Conservation (phyloP, 2,113 vertebrate species). For the Tympanuchus pallidicinctus region DNA sequence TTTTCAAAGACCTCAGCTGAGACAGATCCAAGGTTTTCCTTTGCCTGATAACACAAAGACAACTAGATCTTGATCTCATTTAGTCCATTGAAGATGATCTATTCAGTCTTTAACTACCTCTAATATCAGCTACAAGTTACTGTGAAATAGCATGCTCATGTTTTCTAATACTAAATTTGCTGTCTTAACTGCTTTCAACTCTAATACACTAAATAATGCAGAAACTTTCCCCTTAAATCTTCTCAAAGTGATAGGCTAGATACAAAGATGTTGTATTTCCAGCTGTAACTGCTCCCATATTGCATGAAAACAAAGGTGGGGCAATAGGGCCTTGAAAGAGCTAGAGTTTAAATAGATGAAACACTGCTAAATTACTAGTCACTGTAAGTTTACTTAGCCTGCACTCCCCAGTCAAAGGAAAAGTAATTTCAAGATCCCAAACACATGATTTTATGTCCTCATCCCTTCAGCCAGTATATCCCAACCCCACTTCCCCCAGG, state of each 20-base stretch:
- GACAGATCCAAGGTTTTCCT: neutral
- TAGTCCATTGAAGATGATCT: neutral
- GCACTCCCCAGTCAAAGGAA: neutral
- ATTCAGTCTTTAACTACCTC: neutral
- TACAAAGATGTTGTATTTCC: neutral
- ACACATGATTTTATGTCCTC: neutral
- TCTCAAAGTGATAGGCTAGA: neutral
- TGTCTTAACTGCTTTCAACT: neutral
- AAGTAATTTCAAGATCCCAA: neutral
- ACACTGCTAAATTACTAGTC: neutral
- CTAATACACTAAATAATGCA: neutral
- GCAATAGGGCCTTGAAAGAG: neutral
- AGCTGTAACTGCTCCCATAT: neutral
- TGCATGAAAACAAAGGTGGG: neutral
- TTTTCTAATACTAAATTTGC: neutral
- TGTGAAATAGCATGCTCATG: neutral
- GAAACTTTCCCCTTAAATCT: neutral
- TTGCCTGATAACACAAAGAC: neutral
- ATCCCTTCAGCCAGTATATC: neutral
- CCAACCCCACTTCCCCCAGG: neutral
- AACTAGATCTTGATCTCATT: neutral
- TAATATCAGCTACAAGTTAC: neutral
- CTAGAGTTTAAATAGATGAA: neutral
- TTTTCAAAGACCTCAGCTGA: neutral
- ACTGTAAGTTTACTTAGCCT: neutral